Percentiles rank a stretch among this genome's conserved stretches.
Evolutionary conservation across 1,140 invertebrate genomes (phyloP).

Genomic region (Caenorhabditis tropicalis): DNA sequence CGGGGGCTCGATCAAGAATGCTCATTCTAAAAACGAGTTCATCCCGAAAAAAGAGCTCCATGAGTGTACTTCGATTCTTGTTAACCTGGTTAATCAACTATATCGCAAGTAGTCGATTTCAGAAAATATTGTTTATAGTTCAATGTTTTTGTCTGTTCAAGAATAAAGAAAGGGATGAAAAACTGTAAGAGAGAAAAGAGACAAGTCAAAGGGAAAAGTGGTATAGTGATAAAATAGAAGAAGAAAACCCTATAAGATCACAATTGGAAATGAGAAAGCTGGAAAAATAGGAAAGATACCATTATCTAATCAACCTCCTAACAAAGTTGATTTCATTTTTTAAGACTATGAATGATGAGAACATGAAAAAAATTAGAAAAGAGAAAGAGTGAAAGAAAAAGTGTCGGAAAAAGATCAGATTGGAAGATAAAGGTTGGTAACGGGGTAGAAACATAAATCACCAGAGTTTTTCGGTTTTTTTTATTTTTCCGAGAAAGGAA

Average conservation of each 20-base stretch:
- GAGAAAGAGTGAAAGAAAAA: neutral
- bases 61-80: neutral
- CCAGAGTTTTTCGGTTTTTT: neutral
- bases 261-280: constrained; percentile 39
- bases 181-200: neutral
- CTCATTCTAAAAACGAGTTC: constrained; percentile 62
- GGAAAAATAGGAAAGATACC: neutral
- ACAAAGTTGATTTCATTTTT: neutral
- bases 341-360: neutral
- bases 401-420: neutral
- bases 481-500: neutral
- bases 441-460: neutral
- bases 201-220: constrained; percentile 1
- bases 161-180: neutral
- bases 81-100: constrained; percentile 28
- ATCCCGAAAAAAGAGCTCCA: constrained; percentile 61
- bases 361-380: neutral
- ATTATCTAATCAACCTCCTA: neutral
- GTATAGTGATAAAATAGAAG: constrained; percentile 20
- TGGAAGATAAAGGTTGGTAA: neutral
- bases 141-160: neutral
- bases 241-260: constrained; percentile 40
- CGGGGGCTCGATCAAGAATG: constrained; percentile 65
- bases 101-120: neutral
- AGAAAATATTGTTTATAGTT: neutral